Evolutionary conservation across 2,888 invertebrate genomes (phyloP).

Genomic region (Geophilus truncorum): DNA sequence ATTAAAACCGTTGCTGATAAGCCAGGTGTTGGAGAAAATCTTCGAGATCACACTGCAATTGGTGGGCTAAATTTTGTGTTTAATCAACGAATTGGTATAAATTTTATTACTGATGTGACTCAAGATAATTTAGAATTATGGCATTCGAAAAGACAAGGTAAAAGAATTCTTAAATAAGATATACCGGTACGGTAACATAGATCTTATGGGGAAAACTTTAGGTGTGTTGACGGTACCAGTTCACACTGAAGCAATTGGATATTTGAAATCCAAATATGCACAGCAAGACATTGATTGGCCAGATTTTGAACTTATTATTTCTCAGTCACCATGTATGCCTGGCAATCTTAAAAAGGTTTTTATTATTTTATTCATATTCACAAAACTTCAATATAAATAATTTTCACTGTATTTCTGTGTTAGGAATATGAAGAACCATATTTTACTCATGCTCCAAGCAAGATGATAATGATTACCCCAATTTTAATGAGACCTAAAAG

Average conservation of each 20-base stretch:
- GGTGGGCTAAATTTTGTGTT: slow-evolving; percentile 37
- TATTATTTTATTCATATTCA: background rate
- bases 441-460: background rate
- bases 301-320: slow-evolving; percentile 25
- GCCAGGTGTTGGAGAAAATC: slow-evolving; percentile 53
- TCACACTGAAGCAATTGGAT: slow-evolving; percentile 11
- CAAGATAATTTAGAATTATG: slow-evolving; percentile 6
- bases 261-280: slow-evolving; percentile 28
- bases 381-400: background rate
- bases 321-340: background rate
- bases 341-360: background rate
- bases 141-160: background rate
- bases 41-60: slow-evolving; percentile 51
- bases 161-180: too few species aligned
- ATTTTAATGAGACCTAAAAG: slow-evolving; percentile 28
- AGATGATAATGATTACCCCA: background rate
- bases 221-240: slow-evolving; percentile 28
- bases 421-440: background rate
- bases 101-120: slow-evolving; percentile 4
- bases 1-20: slow-evolving; percentile 50
- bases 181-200: too few species aligned
- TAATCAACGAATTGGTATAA: slow-evolving; percentile 14
- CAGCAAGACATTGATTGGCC: background rate
- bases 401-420: background rate
- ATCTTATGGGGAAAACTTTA: slow-evolving; percentile 14